Evolutionary conservation across 1,140 invertebrate species (phyloP).

Genomic region (Neelides sp.): DNA sequence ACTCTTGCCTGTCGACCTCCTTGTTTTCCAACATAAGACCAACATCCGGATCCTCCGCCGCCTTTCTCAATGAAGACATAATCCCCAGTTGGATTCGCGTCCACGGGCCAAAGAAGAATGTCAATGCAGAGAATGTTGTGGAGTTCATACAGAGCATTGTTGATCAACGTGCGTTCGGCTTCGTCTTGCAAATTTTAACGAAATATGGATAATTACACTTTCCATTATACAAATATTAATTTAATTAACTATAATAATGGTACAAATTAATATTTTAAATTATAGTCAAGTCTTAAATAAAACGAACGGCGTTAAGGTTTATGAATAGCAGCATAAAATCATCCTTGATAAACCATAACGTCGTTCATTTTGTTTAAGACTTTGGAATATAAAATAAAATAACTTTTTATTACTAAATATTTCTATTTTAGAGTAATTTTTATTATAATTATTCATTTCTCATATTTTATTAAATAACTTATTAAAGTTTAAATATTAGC

Average conservation of each 20-base stretch:
- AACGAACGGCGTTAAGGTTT: too few species aligned
- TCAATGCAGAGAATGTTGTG: conserved; percentile 9
- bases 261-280: too few species aligned
- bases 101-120: conserved; percentile 4
- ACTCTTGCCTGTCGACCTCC: conserved; percentile 13
- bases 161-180: conserved; percentile 2
- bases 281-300: neutral
- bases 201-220: too few species aligned
- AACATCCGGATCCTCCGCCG: conserved; percentile 10
- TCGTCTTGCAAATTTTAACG: neutral
- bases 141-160: conserved; percentile 13
- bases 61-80: conserved; percentile 21
- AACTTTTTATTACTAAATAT: too few species aligned
- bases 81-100: conserved; percentile 12
- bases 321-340: too few species aligned
- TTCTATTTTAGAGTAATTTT: too few species aligned
- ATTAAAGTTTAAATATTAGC: neutral
- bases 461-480: neutral
- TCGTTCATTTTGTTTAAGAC: too few species aligned
- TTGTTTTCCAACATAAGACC: conserved; percentile 17
- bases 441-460: neutral
- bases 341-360: too few species aligned
- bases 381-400: too few species aligned
- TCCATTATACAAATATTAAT: neutral
- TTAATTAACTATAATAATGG: neutral